Percentiles rank a stretch among this genome's conserved stretches.
Evolutionary conservation across 2,888 invertebrate species (phyloP).

Genomic region (Poecilus cupreus): DNA sequence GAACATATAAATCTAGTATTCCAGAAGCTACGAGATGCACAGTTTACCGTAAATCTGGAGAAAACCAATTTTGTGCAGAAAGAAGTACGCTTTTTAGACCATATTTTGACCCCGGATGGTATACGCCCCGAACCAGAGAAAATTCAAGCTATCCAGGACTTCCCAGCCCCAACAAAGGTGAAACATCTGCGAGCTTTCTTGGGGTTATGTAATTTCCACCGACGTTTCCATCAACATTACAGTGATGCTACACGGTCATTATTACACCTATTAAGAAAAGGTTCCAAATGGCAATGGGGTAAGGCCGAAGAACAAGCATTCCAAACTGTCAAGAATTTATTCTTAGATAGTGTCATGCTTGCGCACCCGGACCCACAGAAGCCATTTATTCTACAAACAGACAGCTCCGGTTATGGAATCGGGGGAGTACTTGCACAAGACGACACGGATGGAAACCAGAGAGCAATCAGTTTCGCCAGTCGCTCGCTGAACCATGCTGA

Average conservation of each 20-base stretch:
- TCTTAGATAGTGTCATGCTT: background rate
- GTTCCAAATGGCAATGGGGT: background rate
- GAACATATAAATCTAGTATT: no score
- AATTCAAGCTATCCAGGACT: background rate
- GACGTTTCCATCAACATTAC: background rate
- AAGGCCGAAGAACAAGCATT: background rate
- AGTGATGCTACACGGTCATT: no score
- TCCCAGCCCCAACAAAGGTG: background rate
- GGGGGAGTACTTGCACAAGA: background rate
- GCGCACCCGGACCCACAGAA: background rate
- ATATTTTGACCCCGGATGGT: slow-evolving; percentile 27
- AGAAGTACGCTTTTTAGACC: slow-evolving; percentile 63
- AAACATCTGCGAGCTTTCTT: background rate
- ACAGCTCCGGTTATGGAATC: background rate
- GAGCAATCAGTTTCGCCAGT: slow-evolving; percentile 1
- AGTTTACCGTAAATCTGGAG: no score
- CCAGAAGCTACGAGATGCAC: no score
- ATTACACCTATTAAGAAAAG: no score
- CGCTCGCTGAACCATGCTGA: background rate
- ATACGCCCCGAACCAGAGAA: background rate
- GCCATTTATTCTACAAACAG: background rate
- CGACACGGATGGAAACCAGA: background rate
- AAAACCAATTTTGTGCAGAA: slow-evolving; percentile 63
- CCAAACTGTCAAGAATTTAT: background rate
- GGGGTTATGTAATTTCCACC: background rate